Evolutionary conservation across 1,140 invertebrate species (phyloP), one percentile per base, ranked within the genome.

Genomic region (Phymorhynchus buccinoides): DNA sequence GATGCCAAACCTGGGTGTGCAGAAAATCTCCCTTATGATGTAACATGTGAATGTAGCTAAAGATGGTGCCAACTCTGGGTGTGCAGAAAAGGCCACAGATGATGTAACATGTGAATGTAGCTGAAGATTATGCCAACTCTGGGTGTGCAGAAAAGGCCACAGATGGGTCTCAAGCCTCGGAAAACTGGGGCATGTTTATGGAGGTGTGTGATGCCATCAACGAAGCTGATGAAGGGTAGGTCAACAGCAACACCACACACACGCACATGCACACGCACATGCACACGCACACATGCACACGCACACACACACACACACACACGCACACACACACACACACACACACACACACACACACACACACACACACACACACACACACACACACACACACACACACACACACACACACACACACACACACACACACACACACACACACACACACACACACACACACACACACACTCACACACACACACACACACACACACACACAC

Each of bases 171-270:
- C 94, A 99, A 88, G 96, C 97, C 9, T 98, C 97, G 37, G 98
- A 99, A 94, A 98, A 99, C 92, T 99, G 98, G 98, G 96, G 96
- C 22, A 94, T 99, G 66, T 99, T 99, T 93, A 99, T 99, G 96
- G 98, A 99, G 95, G 99, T 99, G 91, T 99, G 98, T 94, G 99
- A 99, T 94, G 96, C 98, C 89, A 97, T 99, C 86, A 99, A 99
- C 94, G 96, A 97, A 91, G 97, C 96, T 81, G 97, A 99, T 92
- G 98, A 99, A 92, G 98, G 97, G 94, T 94, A 88, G 39, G 56
- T 37, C 3, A 7, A 35, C n/a, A 35, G 12, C 68, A 35, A 68
- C 27, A 68, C 7, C 30, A 68, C 1, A 68, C 9, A 68, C 27
- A 68, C 27, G 30, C 4, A 68, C 62, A 68, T 30, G 30, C 62